Conservation (phyloP, 2,888 invertebrate species). For the Apantesis nais region DNA sequence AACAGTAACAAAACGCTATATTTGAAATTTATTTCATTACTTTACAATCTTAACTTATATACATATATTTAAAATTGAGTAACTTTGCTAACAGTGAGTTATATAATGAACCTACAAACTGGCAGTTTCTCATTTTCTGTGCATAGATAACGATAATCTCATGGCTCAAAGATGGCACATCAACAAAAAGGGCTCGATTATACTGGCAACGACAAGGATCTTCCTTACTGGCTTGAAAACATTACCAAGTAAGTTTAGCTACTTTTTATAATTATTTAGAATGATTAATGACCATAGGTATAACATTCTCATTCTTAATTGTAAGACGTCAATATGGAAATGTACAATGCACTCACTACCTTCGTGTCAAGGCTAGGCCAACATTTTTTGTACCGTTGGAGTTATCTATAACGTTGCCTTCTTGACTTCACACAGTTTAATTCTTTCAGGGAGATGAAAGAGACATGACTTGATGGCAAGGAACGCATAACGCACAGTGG, state of each 20-base stretch:
- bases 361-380: conserved; percentile 62
- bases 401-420: conserved; percentile 7
- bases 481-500: not conserved
- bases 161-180: conserved; percentile 79
- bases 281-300: conserved; percentile 56
- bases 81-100: conserved; percentile 22
- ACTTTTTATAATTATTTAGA: conserved; percentile 34
- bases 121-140: conserved; percentile 32
- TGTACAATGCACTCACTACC: conserved; percentile 55
- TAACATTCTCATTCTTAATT: conserved; percentile 30
- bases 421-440: conserved; percentile 14
- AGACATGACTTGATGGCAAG: conserved; percentile 49
- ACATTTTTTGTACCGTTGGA: conserved; percentile 16
- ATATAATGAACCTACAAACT: conserved; percentile 35
- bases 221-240: conserved; percentile 77
- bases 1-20: conserved; percentile 36
- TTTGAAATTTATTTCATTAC: conserved; percentile 21
- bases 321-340: conserved; percentile 51
- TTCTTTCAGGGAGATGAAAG: conserved; percentile 76
- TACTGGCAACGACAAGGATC: conserved; percentile 63
- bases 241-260: conserved; percentile 72
- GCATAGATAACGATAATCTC: conserved; percentile 51
- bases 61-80: conserved; percentile 17
- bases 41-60: conserved; percentile 17
- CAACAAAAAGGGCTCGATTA: conserved; percentile 69